phyloP scores from a whole-genome alignment of 2,113 vertebrate genomes.

The Puma concolor region DNA sequence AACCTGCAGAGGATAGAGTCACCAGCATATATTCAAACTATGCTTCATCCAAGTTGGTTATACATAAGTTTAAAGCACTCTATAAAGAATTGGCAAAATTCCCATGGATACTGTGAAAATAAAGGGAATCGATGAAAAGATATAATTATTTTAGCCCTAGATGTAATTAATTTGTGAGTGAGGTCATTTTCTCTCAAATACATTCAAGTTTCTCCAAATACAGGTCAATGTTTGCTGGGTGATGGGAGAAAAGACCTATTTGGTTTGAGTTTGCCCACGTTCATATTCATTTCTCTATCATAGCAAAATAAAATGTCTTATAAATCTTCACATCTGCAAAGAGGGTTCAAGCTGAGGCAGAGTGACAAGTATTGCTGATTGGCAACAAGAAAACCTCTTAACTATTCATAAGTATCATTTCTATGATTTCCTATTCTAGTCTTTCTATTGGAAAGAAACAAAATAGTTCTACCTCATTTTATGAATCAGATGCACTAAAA shows the following conservation, averaged over 20 bases:
- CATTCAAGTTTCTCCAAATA: conserved; percentile 55
- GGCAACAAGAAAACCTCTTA: conserved; percentile 57
- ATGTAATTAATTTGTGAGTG: conserved; percentile 68
- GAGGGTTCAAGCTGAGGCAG: conserved; percentile 54
- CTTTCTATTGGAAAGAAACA: conserved; percentile 44
- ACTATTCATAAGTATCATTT: conserved; percentile 45
- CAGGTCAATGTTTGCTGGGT: conserved; percentile 53
- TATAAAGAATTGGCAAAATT: conserved; percentile 39
- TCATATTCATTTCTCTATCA: conserved; percentile 52
- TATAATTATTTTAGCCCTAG: conserved; percentile 45
- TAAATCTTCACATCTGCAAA: conserved; percentile 57
- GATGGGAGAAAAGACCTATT: conserved; percentile 42
- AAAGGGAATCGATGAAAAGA: conserved; percentile 41
- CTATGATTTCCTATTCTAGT: conserved; percentile 19
- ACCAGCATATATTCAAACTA: neutral
- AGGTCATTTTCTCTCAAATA: conserved; percentile 62
- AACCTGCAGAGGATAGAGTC: conserved; percentile 9
- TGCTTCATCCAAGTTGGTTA: conserved; percentile 50
- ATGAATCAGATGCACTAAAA: conserved; percentile 28
- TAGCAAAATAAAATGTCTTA: conserved; percentile 59
- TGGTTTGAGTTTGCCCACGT: conserved; percentile 48
- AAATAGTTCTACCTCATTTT: conserved; percentile 44
- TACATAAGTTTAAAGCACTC: conserved; percentile 59
- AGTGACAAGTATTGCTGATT: conserved; percentile 50
- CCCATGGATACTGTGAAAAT: neutral